These are phyloP conservation scores for Pantherophis guttatus DNA, from an alignment of 2,113 vertebrate species.

Conservation along the genomic window DNA sequence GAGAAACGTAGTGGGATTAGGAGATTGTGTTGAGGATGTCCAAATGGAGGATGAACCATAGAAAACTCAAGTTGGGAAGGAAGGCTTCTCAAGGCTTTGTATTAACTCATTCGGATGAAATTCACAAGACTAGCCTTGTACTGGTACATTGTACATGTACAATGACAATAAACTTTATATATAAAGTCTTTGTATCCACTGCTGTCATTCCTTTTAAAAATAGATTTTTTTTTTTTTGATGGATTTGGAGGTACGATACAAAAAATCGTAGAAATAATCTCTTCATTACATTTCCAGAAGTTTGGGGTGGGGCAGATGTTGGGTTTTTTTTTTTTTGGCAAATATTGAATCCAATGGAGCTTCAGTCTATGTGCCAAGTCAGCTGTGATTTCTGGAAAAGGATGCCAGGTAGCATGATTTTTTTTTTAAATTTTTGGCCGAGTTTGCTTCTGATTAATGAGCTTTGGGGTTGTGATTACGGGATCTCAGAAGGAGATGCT, in stretches of 20 bases:
- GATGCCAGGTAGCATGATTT: not conserved
- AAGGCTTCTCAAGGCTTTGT: no score
- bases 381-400: not conserved
- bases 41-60: rapidly evolving
- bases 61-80: rapidly evolving
- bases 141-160: no score
- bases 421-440: not conserved
- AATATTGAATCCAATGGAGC: not conserved
- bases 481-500: not conserved
- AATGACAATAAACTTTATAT: no score
- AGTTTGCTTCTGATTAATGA: not conserved
- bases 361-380: not conserved
- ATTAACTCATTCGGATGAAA: no score
- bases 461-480: not conserved
- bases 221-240: no score
- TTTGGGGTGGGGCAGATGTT: not conserved
- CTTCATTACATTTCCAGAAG: not conserved
- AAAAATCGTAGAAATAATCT: no score
- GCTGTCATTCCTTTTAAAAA: no score
- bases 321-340: not conserved
- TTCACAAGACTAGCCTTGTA: no score
- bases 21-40: not conserved
- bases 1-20: not conserved
- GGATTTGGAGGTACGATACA: no score
- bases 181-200: no score